Base-by-base conservation (phyloP, 2,888 invertebrate species). In the Cynaeus angustus region DNA sequence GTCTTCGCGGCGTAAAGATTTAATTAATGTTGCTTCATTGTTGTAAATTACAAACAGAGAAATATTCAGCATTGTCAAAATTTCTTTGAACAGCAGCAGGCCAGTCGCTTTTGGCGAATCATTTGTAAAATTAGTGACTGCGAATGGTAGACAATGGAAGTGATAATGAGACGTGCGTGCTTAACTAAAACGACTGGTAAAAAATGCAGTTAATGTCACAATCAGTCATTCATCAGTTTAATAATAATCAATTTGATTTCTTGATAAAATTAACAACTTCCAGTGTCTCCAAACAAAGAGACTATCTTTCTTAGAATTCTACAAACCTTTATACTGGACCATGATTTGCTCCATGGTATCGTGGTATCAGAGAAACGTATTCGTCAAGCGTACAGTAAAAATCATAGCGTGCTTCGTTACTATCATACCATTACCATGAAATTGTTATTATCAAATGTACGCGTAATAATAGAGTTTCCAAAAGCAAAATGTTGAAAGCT, bases 401-500 rank as follows among this genome's bases (percentile, higher is more conserved):
- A 66, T 66, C 70, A 70, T 70, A 70, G 70, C 70, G 70, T 70
- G 70, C 56, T 50, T 70, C 62, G 62, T 70, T 66, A 61, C 62
- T 41, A 66, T 61, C 70, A 50, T 70, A 67, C 66, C 70, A 61
- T 70, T 62, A 66, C 70, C 55, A 46, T 28, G 41, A 66, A 66
- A 70, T 70, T 43, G 70, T 67, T 66, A 70, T 70, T 66, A 70
- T 70, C 70, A 62, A 62, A 66, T 66, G 61, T 48, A 66, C 66
- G 48, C 37, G 43, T 70, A 70, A 70, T 70, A 55, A 70, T 67
- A 70, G 61, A 70, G 66, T 68, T 68, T 68, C 68, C 56, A 68
- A 68, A 68, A 50, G 62, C 58, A 64, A 68, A 68, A 62, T 50
- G 68, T 62, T 56, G 65, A 65, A 65, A 55, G 65, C 62, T 21